Evolutionary conservation across 1,140 invertebrate species (phyloP), one percentile per base, ranked within the genome.

Genomic region (Pygmarrhopalites habei): DNA sequence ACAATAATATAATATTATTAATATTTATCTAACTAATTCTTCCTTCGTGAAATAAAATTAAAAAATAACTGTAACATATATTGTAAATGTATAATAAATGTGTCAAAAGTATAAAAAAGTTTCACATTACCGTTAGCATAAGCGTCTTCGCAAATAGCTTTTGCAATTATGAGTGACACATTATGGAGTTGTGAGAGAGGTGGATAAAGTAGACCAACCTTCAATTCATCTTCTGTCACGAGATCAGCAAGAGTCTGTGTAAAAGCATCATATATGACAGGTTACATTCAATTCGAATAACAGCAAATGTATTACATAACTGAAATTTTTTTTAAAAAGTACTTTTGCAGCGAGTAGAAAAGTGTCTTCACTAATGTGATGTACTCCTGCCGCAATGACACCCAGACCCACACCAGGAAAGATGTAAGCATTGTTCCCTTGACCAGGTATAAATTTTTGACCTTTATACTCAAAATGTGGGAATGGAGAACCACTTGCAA

Each of bases 401-500:
- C 87, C 94, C 4, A 97, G 79, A 21, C 89, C 92, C 17, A 68
- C 63, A n/a, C 67, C 67, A n/a, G 67, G 63, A 28, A 68, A 65
- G 41, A 65, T 65, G 49, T 65, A 98, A 0, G 93, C 87, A 78
- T 98, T 98, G 77, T 98, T 98, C 62, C 92, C 92, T 78, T 98
- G 94, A 1, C 94, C 94, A 1, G 94, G 91, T 73, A 85, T 75
- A 72, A 82, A 87, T 14, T 83, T 86, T 71, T 87, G 85, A 0
- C 88, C 89, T 60, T 91, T 84, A 39, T 84, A 81, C 14, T 80
- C 83, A 25, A 94, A 88, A 0, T 89, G 86, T 21, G 82, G 80
- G 76, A 97, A 98, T 15, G 94, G 94, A 39, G 91, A 95, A 10
- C 94, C 94, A 63, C 89, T 92, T 1, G 93, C 91, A 76, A 97